Conservation (phyloP, 1,140 invertebrate genomes). For the Drosophila ironensis region DNA sequence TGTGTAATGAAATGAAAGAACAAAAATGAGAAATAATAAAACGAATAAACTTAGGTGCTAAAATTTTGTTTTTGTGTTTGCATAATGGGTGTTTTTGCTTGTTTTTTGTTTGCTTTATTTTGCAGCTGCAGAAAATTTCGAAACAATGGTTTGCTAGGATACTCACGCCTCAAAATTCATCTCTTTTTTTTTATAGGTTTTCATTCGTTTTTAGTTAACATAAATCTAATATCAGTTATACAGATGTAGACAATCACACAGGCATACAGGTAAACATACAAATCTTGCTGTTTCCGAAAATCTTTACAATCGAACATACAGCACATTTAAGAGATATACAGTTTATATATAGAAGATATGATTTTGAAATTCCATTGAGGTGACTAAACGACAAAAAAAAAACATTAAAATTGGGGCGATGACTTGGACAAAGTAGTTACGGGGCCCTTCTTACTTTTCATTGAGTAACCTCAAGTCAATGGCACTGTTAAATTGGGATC, state of each 20-base stretch:
- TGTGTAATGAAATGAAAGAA: slow-evolving; percentile 39
- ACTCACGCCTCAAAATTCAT: slow-evolving; percentile 52
- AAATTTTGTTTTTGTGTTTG: slow-evolving; percentile 35
- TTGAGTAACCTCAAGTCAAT: slow-evolving; percentile 42
- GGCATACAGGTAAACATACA: slow-evolving; percentile 62
- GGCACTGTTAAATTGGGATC: slow-evolving; percentile 47
- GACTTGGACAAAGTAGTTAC: slow-evolving; percentile 62
- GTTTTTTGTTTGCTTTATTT: slow-evolving; percentile 53
- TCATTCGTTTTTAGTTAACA: slow-evolving; percentile 36
- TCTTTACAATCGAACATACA: slow-evolving; percentile 57
- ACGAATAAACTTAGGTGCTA: slow-evolving; percentile 58
- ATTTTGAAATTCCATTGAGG: slow-evolving; percentile 47
- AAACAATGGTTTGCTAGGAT: slow-evolving; percentile 77
- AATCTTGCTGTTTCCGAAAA: slow-evolving; percentile 22
- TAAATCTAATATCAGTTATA: slow-evolving; percentile 71
- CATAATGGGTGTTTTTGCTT: slow-evolving; percentile 11
- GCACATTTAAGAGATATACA: slow-evolving; percentile 31
- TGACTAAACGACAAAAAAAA: slow-evolving; percentile 45
- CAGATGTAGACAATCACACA: slow-evolving; percentile 73
- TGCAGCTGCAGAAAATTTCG: slow-evolving; percentile 61
- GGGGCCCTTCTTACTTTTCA: neutral
- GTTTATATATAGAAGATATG: slow-evolving; percentile 34
- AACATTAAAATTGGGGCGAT: slow-evolving; percentile 38
- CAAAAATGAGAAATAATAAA: slow-evolving; percentile 35
- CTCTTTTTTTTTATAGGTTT: slow-evolving; percentile 9